Evolutionary conservation across 2,888 invertebrate genomes (phyloP), one percentile per base, ranked within the genome.

Genomic region (Meghimatium bilineatum): DNA sequence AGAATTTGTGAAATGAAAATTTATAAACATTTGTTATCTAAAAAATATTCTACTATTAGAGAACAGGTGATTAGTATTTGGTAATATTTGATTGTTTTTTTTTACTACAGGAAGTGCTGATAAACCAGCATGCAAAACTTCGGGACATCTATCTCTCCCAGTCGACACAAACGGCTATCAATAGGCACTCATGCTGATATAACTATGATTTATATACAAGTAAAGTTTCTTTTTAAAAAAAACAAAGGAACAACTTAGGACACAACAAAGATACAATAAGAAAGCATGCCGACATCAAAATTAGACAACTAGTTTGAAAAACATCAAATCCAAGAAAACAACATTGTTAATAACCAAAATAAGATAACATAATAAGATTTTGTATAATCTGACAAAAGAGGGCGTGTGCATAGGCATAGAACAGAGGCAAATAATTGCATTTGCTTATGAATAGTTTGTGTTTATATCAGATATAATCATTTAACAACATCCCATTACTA

Each of bases 281-380:
- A 49, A 74, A 20, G 52, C 52, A 74, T 74, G 74, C 74, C 23
- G 34, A 74, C 29, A 49, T 14, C 52, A 49, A 74, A 74, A 52
- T 23, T 32, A 74, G 52, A 74, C 52, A 74, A n/a, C 71, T 38
- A 36, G 38, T 23, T 34, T 52, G 52, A 36, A 6, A 74, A 74
- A 74, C 29, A 74, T 17, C 74, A 74, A 74, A 72, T 69, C 23
- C 36, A 69, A 69, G 69, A 69, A 69, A 26, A 69, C 38, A 69
- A 69, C 38, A 38, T n/a, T n/a, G n/a, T 2, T 63, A n/a, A 23
- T 63, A 26, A n/a, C 67, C 23, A 34, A 67, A 67, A 26, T 38
- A 26, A 71, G 38, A 12, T 38, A 1, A 36, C 1, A 38, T 38
- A 71, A 71, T 26, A 71, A 10, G 5, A 38, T 71, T 56, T 63